phyloP scores from a whole-genome alignment of 2,888 invertebrate genomes.

The Xestia sexstrigata region DNA sequence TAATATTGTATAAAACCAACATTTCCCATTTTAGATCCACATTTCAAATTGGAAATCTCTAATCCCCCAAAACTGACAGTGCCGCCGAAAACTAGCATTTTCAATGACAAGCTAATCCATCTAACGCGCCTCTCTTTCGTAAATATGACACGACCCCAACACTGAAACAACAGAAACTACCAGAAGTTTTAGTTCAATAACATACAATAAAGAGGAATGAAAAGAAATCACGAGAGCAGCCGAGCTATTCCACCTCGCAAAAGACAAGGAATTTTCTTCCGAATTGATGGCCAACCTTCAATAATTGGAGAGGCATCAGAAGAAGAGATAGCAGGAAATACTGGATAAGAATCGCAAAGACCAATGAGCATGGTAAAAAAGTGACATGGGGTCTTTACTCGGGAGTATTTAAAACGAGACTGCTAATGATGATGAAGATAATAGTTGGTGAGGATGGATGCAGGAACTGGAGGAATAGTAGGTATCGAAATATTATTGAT shows the following conservation, averaged over 20 bases:
- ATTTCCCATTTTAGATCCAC: slow-evolving; percentile 18
- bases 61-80: slow-evolving; percentile 54
- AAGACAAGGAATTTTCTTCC: not conserved
- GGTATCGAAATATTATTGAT: not conserved
- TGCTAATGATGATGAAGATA: not conserved
- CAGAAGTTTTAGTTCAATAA: slow-evolving; percentile 16
- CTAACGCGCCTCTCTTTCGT: slow-evolving; percentile 54
- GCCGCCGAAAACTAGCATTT: slow-evolving; percentile 60
- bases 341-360: not conserved
- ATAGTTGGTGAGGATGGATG: not conserved
- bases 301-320: not conserved
- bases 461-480: not conserved
- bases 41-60: slow-evolving; percentile 28
- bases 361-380: not conserved
- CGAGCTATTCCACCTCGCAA: not conserved
- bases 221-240: not conserved
- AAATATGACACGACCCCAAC: slow-evolving; percentile 47
- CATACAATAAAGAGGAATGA: not conserved
- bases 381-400: not conserved
- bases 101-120: slow-evolving; percentile 73
- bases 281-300: not conserved
- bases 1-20: not conserved
- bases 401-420: not conserved
- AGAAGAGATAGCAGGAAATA: not conserved
- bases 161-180: not conserved